phyloP scores from a whole-genome alignment of 2,113 vertebrate species.

The rat (Rattus norvegicus) region DNA sequence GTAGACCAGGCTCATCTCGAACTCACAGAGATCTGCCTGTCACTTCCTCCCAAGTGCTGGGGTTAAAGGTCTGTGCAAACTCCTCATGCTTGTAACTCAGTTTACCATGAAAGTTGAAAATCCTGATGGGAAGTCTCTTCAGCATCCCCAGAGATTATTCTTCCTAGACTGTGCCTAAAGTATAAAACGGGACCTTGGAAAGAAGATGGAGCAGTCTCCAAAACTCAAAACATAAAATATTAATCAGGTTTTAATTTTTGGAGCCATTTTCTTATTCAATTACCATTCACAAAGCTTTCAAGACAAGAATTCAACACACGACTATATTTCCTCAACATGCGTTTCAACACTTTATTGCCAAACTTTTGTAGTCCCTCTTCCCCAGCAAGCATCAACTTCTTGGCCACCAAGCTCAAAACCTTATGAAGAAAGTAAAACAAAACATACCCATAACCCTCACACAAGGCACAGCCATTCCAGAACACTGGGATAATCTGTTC shows the following conservation, averaged over 20 bases:
- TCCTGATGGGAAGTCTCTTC: neutral
- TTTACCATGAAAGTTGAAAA: neutral
- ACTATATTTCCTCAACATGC: slow-evolving; percentile 30
- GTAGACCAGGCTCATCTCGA: neutral
- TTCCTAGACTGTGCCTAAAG: slow-evolving; percentile 34
- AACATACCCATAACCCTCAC: neutral
- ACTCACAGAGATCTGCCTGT: neutral
- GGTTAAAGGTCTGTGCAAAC: neutral
- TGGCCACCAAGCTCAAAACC: neutral
- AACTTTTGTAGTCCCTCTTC: neutral
- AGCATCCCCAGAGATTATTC: neutral
- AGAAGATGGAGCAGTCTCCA: slow-evolving; percentile 27
- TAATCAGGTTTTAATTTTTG: slow-evolving; percentile 51
- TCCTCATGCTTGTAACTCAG: neutral
- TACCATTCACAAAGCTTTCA: slow-evolving; percentile 13
- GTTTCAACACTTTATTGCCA: slow-evolving; percentile 46
- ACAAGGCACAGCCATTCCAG: neutral
- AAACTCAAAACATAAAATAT: slow-evolving; percentile 41
- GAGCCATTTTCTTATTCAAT: neutral
- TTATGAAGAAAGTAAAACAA: neutral
- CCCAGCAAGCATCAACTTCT: neutral
- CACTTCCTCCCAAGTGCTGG: neutral
- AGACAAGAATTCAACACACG: neutral
- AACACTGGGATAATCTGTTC: neutral
- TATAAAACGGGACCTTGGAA: slow-evolving; percentile 18